Conservation (phyloP, 2,888 invertebrate species). For the Sinhomidia bicolor region DNA sequence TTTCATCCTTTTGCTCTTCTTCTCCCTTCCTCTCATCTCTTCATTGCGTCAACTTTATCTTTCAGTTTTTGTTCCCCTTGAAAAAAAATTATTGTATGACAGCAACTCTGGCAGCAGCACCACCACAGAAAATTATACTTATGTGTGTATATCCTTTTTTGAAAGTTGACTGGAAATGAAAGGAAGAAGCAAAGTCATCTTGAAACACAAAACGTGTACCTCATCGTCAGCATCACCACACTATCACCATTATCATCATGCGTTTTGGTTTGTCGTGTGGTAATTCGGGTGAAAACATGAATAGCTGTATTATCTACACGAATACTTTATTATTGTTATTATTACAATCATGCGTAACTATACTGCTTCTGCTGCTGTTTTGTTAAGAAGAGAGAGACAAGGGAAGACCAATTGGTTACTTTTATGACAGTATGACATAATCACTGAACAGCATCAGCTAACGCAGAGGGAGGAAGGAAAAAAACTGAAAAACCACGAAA, state of each 20-base stretch:
- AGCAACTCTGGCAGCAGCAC: background rate
- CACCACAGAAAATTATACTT: background rate
- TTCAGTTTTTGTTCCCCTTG: background rate
- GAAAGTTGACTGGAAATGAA: background rate
- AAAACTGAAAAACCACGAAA: too few relatives aligned
- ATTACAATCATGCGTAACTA: too few relatives aligned
- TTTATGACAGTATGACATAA: background rate
- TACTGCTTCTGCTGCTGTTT: too few relatives aligned
- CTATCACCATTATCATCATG: conserved; percentile 34
- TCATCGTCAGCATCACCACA: conserved; percentile 19
- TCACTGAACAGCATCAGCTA: background rate
- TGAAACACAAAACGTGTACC: background rate
- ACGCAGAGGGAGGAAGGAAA: too few relatives aligned
- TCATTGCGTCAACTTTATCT: conserved; percentile 17
- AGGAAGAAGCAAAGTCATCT: background rate
- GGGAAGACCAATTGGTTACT: too few relatives aligned
- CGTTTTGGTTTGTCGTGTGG: background rate
- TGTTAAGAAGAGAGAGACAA: too few relatives aligned
- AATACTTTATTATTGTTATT: too few relatives aligned
- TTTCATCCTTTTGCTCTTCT: background rate
- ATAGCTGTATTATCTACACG: too few relatives aligned
- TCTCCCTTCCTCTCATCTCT: background rate
- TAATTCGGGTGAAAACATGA: background rate
- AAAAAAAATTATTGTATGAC: conserved; percentile 17
- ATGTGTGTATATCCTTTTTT: background rate